Evolutionary conservation across 1,140 invertebrate species (phyloP).

Genomic region (Ceratosolen fusciceps): DNA sequence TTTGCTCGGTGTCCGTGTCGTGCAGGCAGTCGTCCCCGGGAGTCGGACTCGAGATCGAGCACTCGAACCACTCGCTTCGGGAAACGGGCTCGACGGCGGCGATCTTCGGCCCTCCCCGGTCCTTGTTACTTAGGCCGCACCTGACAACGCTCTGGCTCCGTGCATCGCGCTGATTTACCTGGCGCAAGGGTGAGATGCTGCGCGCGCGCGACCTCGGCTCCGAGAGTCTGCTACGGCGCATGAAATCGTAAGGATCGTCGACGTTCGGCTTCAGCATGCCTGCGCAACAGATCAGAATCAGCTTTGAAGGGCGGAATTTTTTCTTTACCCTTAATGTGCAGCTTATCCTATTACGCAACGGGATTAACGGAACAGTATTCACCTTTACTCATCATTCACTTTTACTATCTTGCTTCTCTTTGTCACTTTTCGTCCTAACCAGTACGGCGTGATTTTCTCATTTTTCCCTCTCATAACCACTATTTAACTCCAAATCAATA

Average conservation of each 20-base stretch:
- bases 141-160: constrained; percentile 73
- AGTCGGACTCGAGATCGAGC: constrained; percentile 1
- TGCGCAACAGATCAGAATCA: constrained; percentile 28
- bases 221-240: constrained; percentile 80
- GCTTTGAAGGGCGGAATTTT: no score
- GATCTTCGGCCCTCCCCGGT: background rate
- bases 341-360: no score
- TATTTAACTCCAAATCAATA: no score
- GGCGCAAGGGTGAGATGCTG: constrained; percentile 74
- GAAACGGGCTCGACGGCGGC: constrained; percentile 50
- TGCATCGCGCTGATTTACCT: constrained; percentile 70
- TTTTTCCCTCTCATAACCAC: no score
- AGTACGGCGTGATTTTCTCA: no score
- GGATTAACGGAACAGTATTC: no score
- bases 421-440: no score
- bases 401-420: no score
- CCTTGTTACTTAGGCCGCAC: constrained; percentile 54
- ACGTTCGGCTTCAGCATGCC: constrained; percentile 63
- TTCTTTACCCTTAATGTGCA: no score
- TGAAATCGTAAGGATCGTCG: constrained; percentile 84
- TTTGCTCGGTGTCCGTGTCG: constrained; percentile 2
- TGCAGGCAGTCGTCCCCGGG: background rate
- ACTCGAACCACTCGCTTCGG: constrained; percentile 65
- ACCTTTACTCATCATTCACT: no score
- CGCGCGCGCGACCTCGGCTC: constrained; percentile 76